Evolutionary conservation across 2,888 invertebrate species (phyloP).

Genomic region (Dione vanillae): DNA sequence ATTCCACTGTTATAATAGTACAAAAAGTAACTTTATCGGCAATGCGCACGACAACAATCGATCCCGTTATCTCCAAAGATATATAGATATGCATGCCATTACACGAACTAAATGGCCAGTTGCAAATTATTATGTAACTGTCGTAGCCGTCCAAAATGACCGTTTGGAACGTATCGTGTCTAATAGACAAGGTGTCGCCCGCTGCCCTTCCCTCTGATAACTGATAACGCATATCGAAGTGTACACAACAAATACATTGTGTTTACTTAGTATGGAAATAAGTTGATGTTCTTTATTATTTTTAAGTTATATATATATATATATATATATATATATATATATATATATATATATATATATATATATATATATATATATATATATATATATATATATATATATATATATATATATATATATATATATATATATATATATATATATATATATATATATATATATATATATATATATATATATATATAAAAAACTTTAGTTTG

Average conservation of each 20-base stretch:
- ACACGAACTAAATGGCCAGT: not conserved
- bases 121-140: constrained; percentile 15
- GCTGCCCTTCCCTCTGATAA: constrained; percentile 10
- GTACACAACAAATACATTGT: constrained; percentile 11
- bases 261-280: constrained; percentile 4
- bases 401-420: not conserved
- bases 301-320: not conserved
- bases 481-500: no score
- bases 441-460: not conserved
- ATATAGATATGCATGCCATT: not conserved
- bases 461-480: not conserved
- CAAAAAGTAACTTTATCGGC: not conserved
- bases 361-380: not conserved
- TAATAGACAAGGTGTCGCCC: constrained; percentile 21
- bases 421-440: not conserved
- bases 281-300: not conserved
- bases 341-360: not conserved
- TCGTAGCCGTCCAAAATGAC: constrained; percentile 8
- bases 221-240: constrained; percentile 12
- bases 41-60: not conserved
- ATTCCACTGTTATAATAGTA: not conserved
- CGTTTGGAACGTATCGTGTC: not conserved
- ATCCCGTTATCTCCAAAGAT: not conserved
- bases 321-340: no score
- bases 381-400: not conserved